Base-by-base conservation (phyloP, 2,888 invertebrate species). In the Acanthosepion pharaonis region DNA sequence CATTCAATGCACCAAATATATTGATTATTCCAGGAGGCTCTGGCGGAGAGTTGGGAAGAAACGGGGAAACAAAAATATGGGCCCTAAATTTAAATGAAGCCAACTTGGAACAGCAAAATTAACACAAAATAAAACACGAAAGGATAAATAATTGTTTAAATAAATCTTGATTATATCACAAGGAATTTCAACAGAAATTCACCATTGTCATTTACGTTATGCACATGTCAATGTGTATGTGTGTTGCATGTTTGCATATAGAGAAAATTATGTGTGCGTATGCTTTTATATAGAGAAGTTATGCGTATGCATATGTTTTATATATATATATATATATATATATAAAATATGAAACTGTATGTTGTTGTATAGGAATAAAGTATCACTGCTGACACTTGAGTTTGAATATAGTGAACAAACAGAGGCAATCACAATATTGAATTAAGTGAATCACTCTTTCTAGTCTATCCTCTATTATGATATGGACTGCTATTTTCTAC, bases 71-170 rank as follows among this genome's bases (percentile, higher is more conserved):
- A 78, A 78, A 78, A 78, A 78, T 78, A 78, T 78, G 78, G 78
- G 78, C n/a, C 78, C n/a, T 78, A 78, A 78, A 78, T 78, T 78
- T 78, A 78, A 78, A 78, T 78, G 78, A 78, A 78, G 78, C 78
- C n/a, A 78, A n/a, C n/a, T 78, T 78, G 78, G 78, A 78, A 78
- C 78, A n/a, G n/a, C 9, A 78, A 33, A 78, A 78, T 15, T 78
- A 33, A 78, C n/a, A n/a, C 9, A 78, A n/a, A 9, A 33, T 33
- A 78, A 42, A 78, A 78, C 78, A 78, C n/a, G n/a, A 78, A 78
- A 78, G 15, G 15, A 78, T 78, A 78, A 78, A 78, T 78, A 33
- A n/a, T 33, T n/a, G 78, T n/a, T 78, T 78, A n/a, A 9, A 11
- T n/a, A 78, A 78, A n/a, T 33, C 33, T n/a, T 78, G 33, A 78